phyloP scores from a whole-genome alignment of 1,140 invertebrate genomes.

The Venustaconcha ellipsiformis region DNA sequence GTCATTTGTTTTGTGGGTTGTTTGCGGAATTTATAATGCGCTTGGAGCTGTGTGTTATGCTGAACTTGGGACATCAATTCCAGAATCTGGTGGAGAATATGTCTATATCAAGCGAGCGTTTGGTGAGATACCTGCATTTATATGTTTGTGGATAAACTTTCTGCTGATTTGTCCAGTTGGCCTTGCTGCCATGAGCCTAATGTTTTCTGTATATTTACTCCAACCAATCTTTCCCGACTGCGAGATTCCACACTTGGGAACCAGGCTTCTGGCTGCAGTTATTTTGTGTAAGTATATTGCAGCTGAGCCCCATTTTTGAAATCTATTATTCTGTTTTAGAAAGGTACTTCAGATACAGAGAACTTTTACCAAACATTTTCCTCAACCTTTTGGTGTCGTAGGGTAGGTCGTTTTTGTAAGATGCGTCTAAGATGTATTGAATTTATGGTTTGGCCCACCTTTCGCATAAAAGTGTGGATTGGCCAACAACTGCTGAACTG shows the following conservation, averaged over 20 bases:
- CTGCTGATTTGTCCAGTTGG: constrained; percentile 81
- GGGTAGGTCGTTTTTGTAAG: too few species aligned
- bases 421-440: too few species aligned
- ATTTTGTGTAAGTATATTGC: constrained; percentile 25
- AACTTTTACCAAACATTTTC: too few species aligned
- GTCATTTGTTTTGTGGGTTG: constrained; percentile 84
- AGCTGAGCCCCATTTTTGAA: background rate
- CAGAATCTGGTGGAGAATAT: constrained; percentile 98
- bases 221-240: constrained; percentile 83
- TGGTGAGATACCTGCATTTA: constrained; percentile 83
- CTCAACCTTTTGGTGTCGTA: too few species aligned
- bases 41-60: constrained; percentile 91
- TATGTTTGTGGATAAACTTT: constrained; percentile 90
- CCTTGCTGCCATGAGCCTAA: constrained; percentile 96
- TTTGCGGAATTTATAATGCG: constrained; percentile 84
- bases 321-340: too few species aligned
- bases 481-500: too few species aligned
- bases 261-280: constrained; percentile 13
- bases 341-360: too few species aligned
- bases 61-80: constrained; percentile 92
- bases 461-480: too few species aligned
- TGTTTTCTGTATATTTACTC: constrained; percentile 95
- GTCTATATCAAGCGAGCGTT: constrained; percentile 93
- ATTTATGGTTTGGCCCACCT: too few species aligned
- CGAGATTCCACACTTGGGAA: constrained; percentile 29